Evolutionary conservation across 2,888 invertebrate genomes (phyloP), one percentile per base, ranked within the genome.

Genomic region (Geophilus truncorum): DNA sequence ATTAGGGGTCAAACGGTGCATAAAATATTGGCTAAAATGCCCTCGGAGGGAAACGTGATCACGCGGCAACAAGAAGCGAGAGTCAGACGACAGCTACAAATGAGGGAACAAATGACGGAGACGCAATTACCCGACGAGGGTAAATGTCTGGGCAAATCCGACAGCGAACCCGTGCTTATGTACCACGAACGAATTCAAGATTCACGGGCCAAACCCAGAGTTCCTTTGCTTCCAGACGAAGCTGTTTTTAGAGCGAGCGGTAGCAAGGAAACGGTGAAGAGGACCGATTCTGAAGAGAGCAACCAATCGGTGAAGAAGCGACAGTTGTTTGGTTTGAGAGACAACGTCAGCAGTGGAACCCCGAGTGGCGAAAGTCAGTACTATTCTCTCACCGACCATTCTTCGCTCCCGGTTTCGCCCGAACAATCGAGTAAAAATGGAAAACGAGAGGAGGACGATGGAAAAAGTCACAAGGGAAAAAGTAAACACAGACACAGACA

Each of bases 321-420:
- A 0, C 34, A 28, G 23, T 5, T 36, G 45, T 36, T 36, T 23
- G 25, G 45, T 0, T 23, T 78, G 25, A 79, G 62, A n/a, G 79
- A 79, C 4, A 36, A 79, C 21, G 28, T 28, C 10, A 78, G 80
- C 21, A 77, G 70, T 9, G 76, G 62, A 28, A 80, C 80, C 21
- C 51, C 80, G 1, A 77, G 77, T 40, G 78, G 81, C 34, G 80
- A 77, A 77, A 82, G 82, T 45, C 81, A 81, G 70, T 82, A 82
- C 57, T 80, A 82, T 30, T 81, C 81, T 10, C 28, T 82, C 10
- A 82, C 82, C 18, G 82, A 82, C 23, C 82, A 79, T 18, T 82
- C 82, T 3, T 57, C 82, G 10, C 45, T 51, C 7, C 75, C 81
- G 1, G 79, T 40, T 23, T 34, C 81, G 15, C 79, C 79, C 4